Evolutionary conservation across 1,140 invertebrate genomes (phyloP).

Genomic region (Nasonia giraulti): DNA sequence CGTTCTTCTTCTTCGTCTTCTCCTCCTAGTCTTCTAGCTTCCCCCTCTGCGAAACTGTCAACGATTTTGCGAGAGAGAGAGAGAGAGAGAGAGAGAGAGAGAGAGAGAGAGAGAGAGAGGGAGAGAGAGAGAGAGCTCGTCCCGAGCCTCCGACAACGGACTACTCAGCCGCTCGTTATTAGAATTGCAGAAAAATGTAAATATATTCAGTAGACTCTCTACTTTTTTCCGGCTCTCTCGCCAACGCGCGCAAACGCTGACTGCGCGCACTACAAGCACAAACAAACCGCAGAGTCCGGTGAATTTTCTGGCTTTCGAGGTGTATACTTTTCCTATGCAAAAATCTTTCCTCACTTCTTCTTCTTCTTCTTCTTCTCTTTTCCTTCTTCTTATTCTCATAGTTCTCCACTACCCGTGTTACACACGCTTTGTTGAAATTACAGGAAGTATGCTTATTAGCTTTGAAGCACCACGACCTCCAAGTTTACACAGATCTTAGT

Average conservation of each 20-base stretch:
- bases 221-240: background rate
- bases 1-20: background rate
- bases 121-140: background rate
- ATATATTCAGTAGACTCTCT: conserved; percentile 1
- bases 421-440: conserved; percentile 4
- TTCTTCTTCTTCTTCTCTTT: background rate
- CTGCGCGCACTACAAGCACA: background rate
- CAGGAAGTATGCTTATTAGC: conserved; percentile 3
- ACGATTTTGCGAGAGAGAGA: background rate
- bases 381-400: background rate
- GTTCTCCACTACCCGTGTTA: background rate
- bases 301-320: background rate
- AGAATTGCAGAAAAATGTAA: conserved; percentile 4
- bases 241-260: background rate
- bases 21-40: background rate
- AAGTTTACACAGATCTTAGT: background rate
- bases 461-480: background rate
- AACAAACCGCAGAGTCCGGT: background rate
- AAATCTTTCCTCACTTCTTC: background rate
- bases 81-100: background rate
- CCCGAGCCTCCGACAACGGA: background rate
- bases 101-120: background rate
- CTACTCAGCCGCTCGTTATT: background rate
- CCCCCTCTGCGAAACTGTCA: background rate
- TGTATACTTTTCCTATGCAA: background rate